Evolutionary conservation across 2,113 vertebrate genomes (phyloP), one percentile per base, ranked within the genome.

Genomic region (Chaetops frenatus): DNA sequence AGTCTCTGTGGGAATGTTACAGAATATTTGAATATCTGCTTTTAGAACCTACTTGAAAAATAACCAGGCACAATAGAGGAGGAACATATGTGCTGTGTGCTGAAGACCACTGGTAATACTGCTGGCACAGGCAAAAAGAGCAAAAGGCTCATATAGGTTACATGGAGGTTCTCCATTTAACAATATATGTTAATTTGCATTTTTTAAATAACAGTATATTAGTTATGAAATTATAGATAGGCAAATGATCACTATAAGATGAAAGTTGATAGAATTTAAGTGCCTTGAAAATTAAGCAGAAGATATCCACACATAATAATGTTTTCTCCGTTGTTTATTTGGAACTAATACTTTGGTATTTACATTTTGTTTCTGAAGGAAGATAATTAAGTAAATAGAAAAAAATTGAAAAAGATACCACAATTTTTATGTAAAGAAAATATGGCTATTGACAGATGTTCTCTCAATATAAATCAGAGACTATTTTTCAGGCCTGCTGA

Each of bases 1-100:
- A 74, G 60, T 76, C 79, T 84, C 81, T 87, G 35, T 58, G 77
- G 74, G 48, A 88, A 61, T 0, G 2, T 83, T 78, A 60, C 18
- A 80, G 62, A 93, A 40, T 90, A 92, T 86, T 84, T 82, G 50
- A 92, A 73, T 84, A 86, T 90, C 78, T 92, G 89, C 74, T 95
- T 84, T 74, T 74, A 66, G 81, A 95, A 88, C n/a, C 58, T 45
- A 5, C 80, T 93, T 88, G 79, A 88, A 92, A 93, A 92, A 88
- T 92, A 83, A 74, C 71, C 67, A 47, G 28, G 56, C 51, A 62
- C n/a, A 60, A 13, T 11, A 58, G 20, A 71, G 56, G 25, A 66
- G 67, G 33, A 94, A 53, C 57, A 86, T 91, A 48, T 91, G 78
- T 72, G 69, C 60, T 92, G 58, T 5, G 2, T 58, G 33, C 70